These are phyloP conservation scores for Pandemis heparana DNA, from an alignment of 2,888 invertebrate genomes.

Conservation along the genomic window DNA sequence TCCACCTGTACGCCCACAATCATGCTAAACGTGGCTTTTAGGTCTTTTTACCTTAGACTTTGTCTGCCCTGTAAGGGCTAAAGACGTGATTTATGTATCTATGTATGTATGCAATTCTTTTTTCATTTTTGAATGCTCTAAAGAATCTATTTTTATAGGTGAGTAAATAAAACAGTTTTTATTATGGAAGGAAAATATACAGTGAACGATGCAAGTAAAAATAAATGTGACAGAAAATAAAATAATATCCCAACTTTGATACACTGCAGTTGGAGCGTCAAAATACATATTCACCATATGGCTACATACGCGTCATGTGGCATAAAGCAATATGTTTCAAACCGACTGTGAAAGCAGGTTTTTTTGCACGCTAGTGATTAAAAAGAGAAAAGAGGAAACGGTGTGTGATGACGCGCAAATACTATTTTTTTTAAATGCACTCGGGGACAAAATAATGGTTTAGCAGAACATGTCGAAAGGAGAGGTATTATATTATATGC, in stretches of 20 bases:
- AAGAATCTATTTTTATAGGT: too few species aligned
- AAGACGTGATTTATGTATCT: too few species aligned
- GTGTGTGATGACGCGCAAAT: slow-evolving; percentile 52
- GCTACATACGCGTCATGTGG: slow-evolving; percentile 39
- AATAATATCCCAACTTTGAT: slow-evolving; percentile 12
- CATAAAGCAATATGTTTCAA: slow-evolving; percentile 57
- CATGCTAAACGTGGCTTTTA: too few species aligned
- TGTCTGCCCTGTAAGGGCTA: too few species aligned
- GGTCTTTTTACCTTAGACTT: too few species aligned
- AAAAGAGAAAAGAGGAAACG: slow-evolving; percentile 46
- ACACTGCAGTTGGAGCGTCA: slow-evolving; percentile 23
- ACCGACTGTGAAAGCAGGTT: slow-evolving; percentile 61
- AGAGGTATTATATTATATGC: background rate
- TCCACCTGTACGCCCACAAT: too few species aligned
- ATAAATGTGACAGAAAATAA: slow-evolving; percentile 20
- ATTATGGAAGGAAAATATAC: background rate
- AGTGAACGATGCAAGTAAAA: slow-evolving; percentile 1
- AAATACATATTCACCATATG: slow-evolving; percentile 30
- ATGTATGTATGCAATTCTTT: too few species aligned
- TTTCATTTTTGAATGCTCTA: too few species aligned
- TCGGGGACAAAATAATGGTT: slow-evolving; percentile 48
- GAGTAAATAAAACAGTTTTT: background rate
- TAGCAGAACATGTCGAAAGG: slow-evolving; percentile 35
- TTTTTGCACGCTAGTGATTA: slow-evolving; percentile 51
- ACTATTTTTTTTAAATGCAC: too few species aligned